A percentile compares a stretch with the other conserved stretches of the same genome.
phyloP scores from a whole-genome alignment of 2,797 vertebrate genomes.

The Furcifer pardalis region DNA sequence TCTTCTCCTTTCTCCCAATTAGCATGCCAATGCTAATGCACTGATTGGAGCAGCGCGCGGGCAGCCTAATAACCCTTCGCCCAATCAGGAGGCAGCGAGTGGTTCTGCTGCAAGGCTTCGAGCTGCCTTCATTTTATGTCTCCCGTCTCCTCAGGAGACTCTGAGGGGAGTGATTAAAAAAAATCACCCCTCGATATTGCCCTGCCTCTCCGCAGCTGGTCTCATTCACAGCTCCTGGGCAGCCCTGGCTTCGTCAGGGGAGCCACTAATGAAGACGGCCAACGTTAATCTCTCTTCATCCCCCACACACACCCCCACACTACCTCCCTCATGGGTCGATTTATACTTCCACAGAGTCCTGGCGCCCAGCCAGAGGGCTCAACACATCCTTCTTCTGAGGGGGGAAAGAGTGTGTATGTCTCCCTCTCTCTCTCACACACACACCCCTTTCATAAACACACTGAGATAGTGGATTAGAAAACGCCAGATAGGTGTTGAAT shows the following conservation, averaged over 20 bases:
- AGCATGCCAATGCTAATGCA: conserved; percentile 80
- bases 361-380: conserved; percentile 79
- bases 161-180: conserved; percentile 72
- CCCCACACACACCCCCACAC: conserved; percentile 49
- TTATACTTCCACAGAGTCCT: conserved; percentile 82
- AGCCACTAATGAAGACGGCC: conserved; percentile 83
- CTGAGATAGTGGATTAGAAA: conserved; percentile 49
- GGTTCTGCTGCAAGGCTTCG: conserved; percentile 52
- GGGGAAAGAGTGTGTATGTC: conserved; percentile 25
- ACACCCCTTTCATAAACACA: conserved; percentile 38
- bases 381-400: conserved; percentile 78
- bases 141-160: conserved; percentile 63
- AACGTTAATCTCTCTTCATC: conserved; percentile 82
- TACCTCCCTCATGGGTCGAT: conserved; percentile 81
- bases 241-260: conserved; percentile 76
- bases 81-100: conserved; percentile 66
- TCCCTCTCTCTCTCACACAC: conserved; percentile 18
- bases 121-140: conserved; percentile 71
- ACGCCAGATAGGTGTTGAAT: neutral
- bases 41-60: conserved; percentile 71
- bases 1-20: conserved; percentile 80
- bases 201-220: conserved; percentile 71
- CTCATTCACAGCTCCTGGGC: conserved; percentile 77
- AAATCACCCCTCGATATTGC: conserved; percentile 57
- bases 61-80: conserved; percentile 67